These are phyloP conservation scores for Pristiophorus japonicus DNA, from an alignment of 2,113 vertebrate species.

Conservation along the genomic window DNA sequence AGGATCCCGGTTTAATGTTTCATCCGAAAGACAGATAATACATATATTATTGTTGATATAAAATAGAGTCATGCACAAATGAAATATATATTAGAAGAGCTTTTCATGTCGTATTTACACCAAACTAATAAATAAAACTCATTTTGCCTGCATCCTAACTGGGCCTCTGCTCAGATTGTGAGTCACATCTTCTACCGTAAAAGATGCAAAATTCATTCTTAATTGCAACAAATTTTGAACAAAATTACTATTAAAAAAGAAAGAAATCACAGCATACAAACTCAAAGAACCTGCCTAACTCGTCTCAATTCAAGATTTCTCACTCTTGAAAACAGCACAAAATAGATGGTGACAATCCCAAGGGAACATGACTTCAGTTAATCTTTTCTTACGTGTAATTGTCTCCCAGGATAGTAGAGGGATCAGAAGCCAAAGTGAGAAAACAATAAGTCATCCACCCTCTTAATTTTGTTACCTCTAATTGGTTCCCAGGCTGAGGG, in stretches of 20 bases:
- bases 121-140: background rate
- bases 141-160: background rate
- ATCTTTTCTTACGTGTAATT: background rate
- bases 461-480: background rate
- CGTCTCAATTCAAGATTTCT: background rate
- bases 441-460: background rate
- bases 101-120: background rate
- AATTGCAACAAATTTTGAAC: background rate
- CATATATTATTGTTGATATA: background rate
- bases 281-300: background rate
- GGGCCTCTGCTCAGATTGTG: background rate
- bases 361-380: background rate
- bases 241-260: background rate
- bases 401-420: background rate
- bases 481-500: background rate
- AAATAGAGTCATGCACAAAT: background rate
- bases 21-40: background rate
- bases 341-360: background rate
- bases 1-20: background rate
- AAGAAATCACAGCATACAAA: background rate
- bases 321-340: background rate
- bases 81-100: no score
- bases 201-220: background rate
- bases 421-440: background rate
- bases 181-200: background rate